Percentiles rank a stretch among this genome's conserved stretches.
These are phyloP conservation scores for Drosophila elegans DNA, from an alignment of 1,140 invertebrate species.

Conservation along the genomic window DNA sequence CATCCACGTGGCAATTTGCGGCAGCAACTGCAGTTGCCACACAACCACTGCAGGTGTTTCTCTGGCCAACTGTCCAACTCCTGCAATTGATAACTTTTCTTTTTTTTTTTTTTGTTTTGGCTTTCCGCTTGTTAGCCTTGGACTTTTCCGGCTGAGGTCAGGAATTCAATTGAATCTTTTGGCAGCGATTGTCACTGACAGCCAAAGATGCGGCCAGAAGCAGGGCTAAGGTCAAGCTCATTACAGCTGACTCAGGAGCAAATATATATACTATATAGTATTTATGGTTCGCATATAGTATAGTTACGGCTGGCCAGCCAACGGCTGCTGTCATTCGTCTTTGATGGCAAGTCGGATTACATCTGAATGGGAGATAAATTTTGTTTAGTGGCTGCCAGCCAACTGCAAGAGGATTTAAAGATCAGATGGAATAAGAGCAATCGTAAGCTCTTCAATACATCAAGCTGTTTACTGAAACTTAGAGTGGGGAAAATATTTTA, in stretches of 20 bases:
- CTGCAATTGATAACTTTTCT: conserved; percentile 29
- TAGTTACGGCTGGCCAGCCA: conserved; percentile 24
- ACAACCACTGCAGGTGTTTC: conserved; percentile 36
- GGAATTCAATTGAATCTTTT: conserved; percentile 27
- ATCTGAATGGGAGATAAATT: conserved; percentile 38
- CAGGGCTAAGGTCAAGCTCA: conserved; percentile 43
- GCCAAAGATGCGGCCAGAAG: neutral
- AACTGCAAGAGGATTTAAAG: conserved; percentile 9
- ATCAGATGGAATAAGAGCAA: conserved; percentile 13
- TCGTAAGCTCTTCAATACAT: conserved; percentile 24
- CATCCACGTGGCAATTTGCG: conserved; percentile 51
- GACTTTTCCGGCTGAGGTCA: conserved; percentile 19
- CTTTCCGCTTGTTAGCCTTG: conserved; percentile 17
- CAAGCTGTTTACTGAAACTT: conserved; percentile 3
- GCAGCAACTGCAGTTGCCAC: conserved; percentile 36
- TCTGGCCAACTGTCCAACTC: conserved; percentile 13
- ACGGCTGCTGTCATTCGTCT: conserved; percentile 37
- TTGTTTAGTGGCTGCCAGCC: conserved; percentile 25
- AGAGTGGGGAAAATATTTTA: neutral
- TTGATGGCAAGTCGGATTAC: conserved; percentile 34
- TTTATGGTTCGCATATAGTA: conserved; percentile 21
- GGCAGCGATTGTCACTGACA: conserved; percentile 35
- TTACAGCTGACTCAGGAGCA: conserved; percentile 37
- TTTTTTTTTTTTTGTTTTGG: conserved; percentile 7
- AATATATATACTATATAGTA: conserved; percentile 16